Evolutionary conservation across 2,888 invertebrate species (phyloP), one percentile per base, ranked within the genome.

Genomic region (Pseudococcus longispinus): DNA sequence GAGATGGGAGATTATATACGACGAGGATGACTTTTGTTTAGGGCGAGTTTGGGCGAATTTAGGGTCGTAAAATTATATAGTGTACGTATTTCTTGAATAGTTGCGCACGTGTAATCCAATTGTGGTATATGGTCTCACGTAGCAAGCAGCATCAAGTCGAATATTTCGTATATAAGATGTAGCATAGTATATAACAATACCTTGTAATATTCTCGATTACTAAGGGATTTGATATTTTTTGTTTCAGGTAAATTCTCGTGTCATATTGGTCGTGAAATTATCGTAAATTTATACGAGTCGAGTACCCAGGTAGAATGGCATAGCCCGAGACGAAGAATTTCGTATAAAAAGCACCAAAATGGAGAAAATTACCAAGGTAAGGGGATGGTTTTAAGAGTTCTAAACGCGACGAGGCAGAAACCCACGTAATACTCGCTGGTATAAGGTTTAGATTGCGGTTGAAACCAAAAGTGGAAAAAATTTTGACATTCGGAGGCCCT

Each of bases 161-260:
- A 20, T 60, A 60, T 60, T 60, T 26, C 15, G 65, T 26, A 26
- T 26, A 11, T 15, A 29, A 15, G 6, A 70, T 4, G 29, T 70
- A 70, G 4, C 6, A 65, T 8, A 51, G 15, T 65, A 65, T 26
- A 4, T 70, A 60, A 26, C 65, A 18, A 18, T 70, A 29, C 8
- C 23, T 23, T 23, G 23, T 60, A 23, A 20, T 60, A 60, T 60
- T 23, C 60, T 60, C 60, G 23, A 60, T 23, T 23, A 60, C 60
- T 60, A 60, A 60, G 60, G 60, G 60, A 60, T 60, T 60, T 60
- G 60, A 11, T 60, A 60, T 60, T 60, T 60, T 60, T 60, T 60
- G 60, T 60, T 23, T 1, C 60, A 60, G 23, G 60, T 60, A 60
- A 60, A 60, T 60, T 60, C 23, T 6, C 20, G 20, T 15, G 20